A percentile compares a stretch with the other conserved stretches of the same genome.
Conservation (phyloP, 2,888 invertebrate species). For the Plebejus argus region DNA sequence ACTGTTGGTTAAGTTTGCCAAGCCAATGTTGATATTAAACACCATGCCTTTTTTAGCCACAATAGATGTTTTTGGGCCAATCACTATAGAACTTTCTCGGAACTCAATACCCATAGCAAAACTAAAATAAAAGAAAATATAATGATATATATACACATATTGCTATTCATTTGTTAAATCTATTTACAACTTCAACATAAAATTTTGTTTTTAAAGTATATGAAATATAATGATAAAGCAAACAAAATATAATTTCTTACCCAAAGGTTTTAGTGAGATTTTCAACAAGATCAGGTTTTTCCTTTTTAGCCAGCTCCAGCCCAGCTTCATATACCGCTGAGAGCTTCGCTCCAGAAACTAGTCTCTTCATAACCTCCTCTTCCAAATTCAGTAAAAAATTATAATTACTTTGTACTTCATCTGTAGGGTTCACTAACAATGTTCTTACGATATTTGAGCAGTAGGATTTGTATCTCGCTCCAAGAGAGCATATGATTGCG, state of each 20-base stretch:
- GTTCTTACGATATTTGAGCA: slow-evolving; percentile 99
- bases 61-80: slow-evolving; percentile 93
- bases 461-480: slow-evolving; percentile 97
- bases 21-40: slow-evolving; percentile 96
- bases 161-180: background rate
- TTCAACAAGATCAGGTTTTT: slow-evolving; percentile 91
- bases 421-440: slow-evolving; percentile 95
- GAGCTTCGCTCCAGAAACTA: slow-evolving; percentile 91
- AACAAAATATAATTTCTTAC: slow-evolving; percentile 58
- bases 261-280: slow-evolving; percentile 97
- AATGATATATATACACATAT: background rate
- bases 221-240: too few species aligned
- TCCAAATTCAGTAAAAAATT: slow-evolving; percentile 94
- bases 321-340: slow-evolving; percentile 94
- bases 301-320: slow-evolving; percentile 89
- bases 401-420: slow-evolving; percentile 91
- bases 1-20: slow-evolving; percentile 91
- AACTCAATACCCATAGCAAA: slow-evolving; percentile 99
- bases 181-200: too few species aligned
- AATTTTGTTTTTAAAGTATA: too few species aligned
- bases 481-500: slow-evolving; percentile 96
- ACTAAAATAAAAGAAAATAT: slow-evolving; percentile 54
- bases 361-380: slow-evolving; percentile 92
- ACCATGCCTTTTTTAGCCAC: slow-evolving; percentile 95
- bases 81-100: slow-evolving; percentile 94